Evolutionary conservation across 2,797 vertebrate species (phyloP).

Genomic region (Perodicticus potto): DNA sequence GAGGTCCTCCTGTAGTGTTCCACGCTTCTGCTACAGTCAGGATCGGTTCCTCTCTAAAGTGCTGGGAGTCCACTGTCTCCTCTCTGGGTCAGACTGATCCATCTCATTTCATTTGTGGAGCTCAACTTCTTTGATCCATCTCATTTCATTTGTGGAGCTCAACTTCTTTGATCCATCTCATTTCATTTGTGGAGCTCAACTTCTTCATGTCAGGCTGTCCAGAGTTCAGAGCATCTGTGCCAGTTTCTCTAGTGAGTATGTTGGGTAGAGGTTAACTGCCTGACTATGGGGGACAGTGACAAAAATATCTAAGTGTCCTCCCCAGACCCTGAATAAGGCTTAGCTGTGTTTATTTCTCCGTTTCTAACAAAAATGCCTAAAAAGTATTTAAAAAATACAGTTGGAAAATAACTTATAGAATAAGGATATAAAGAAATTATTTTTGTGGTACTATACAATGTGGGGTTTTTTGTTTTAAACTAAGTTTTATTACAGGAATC

Average conservation of each 20-base stretch:
- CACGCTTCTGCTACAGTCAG: rapidly evolving
- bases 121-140: not conserved
- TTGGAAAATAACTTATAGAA: not conserved
- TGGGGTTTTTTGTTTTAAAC: not conserved
- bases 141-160: not conserved
- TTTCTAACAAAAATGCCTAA: not conserved
- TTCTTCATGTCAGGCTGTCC: not conserved
- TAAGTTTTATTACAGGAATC: not conserved
- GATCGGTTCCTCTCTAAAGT: not conserved
- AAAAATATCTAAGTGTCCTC: not conserved
- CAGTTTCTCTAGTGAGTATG: not conserved
- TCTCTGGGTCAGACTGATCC: too few species aligned
- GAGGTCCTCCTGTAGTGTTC: not conserved
- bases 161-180: not conserved
- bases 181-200: not conserved
- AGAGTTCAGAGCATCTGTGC: not conserved
- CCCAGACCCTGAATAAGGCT: not conserved
- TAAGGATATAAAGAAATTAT: not conserved
- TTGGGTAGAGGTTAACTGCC: not conserved
- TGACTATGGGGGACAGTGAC: not conserved
- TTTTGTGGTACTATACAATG: not conserved
- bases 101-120: not conserved
- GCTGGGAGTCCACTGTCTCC: not conserved
- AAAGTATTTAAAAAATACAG: not conserved
- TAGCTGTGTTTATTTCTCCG: not conserved